Evolutionary conservation across 2,113 vertebrate genomes (phyloP).

Genomic region (Panurus biarmicus): DNA sequence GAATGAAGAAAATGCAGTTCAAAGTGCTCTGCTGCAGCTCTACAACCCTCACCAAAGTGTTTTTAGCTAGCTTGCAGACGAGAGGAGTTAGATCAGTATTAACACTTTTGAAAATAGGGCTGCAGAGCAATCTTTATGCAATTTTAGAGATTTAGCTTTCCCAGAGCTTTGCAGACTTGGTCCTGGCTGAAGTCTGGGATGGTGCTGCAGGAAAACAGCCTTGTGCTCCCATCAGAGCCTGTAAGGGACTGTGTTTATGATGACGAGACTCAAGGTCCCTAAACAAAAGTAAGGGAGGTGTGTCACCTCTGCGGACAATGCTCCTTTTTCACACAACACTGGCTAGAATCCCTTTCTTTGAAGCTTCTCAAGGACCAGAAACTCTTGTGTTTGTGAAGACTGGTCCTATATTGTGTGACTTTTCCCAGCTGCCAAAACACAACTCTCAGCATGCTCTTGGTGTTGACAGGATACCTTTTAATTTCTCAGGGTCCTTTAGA

Average conservation of each 20-base stretch:
- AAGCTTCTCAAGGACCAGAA: neutral
- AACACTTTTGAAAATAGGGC: neutral
- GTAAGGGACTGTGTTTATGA: neutral
- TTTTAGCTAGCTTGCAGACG: neutral
- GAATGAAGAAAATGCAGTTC: neutral
- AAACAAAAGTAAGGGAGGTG: neutral
- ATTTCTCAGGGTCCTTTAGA: neutral
- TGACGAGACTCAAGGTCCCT: neutral
- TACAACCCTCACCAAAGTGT: accelerated
- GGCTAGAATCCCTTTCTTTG: neutral
- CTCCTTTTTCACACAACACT: neutral
- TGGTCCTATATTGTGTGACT: neutral
- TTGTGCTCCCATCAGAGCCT: neutral
- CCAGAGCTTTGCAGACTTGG: neutral
- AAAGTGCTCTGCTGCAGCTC: neutral
- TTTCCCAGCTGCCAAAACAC: neutral
- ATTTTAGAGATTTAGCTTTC: neutral
- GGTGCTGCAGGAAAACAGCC: neutral
- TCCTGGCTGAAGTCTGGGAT: neutral
- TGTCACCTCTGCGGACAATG: neutral
- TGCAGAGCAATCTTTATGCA: neutral
- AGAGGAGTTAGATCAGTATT: neutral
- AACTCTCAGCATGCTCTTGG: neutral
- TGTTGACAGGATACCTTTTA: neutral
- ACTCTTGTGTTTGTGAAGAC: neutral